Evolutionary conservation across 2,888 invertebrate genomes (phyloP), one percentile per base, ranked within the genome.

Genomic region (Cactoblastis cactorum): DNA sequence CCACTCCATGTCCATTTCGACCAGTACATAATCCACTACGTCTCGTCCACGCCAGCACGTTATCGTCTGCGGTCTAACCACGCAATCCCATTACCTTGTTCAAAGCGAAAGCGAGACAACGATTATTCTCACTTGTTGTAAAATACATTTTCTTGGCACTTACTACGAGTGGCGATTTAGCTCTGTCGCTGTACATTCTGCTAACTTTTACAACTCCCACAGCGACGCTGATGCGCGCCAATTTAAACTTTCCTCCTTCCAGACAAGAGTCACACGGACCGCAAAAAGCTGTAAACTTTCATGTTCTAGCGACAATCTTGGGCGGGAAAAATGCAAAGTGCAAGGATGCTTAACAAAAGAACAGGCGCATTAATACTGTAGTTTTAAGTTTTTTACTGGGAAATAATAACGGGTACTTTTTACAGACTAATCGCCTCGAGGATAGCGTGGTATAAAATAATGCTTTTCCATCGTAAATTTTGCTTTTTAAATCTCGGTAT

Each of bases 61-160:
- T 17, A 38, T 38, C 43, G n/a, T 28, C 37, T 11, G 9, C 14
- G 24, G 45, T 50, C 43, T 18, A 38, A 24, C 45, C 45, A 15
- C 35, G 43, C 45, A 28, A 45, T 38, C 50, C 65, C 65, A 67
- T 71, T 73, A 77, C 72, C 68, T 69, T 74, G 71, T 75, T 73
- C 72, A 78, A 76, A 69, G 71, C 65, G 60, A 58, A 58, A 62
- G 64, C 65, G 65, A 79, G 80, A 77, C 81, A 75, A 74, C 83
- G 71, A 85, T 87, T 82, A 84, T 80, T 87, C 84, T 83, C 82
- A 80, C 82, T 84, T 81, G 83, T 80, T 75, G 82, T 73, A 76
- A 77, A 78, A 87, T 85, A 80, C 80, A 81, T 86, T 86, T 83
- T 74, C 84, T 75, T 79, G 77, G 78, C 80, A 79, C 80, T 82